These are phyloP conservation scores for Prunella himalayana DNA, from an alignment of 2,113 vertebrate species.

Conservation along the genomic window DNA sequence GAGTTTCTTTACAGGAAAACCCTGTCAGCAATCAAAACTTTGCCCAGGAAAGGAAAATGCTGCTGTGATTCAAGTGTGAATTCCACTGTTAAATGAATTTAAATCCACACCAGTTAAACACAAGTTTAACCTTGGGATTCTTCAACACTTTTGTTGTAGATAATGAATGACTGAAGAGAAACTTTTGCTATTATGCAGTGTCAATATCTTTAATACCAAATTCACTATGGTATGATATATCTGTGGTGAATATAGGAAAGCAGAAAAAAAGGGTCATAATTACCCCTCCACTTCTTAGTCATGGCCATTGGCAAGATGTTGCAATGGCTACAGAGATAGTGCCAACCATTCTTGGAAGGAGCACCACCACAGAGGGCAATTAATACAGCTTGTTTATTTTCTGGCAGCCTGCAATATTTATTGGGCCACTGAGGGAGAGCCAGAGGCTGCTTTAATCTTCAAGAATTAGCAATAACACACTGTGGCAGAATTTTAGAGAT, in stretches of 20 bases:
- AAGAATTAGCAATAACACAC: slow-evolving; percentile 26
- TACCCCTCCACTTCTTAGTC: neutral
- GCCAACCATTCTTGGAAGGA: slow-evolving; percentile 33
- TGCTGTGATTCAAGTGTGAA: neutral
- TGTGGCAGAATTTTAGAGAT: neutral
- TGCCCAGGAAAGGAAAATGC: neutral
- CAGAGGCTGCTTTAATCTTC: slow-evolving; percentile 9
- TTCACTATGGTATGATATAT: neutral
- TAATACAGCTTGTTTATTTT: slow-evolving; percentile 21
- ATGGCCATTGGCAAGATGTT: neutral
- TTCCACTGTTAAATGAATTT: neutral
- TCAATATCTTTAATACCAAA: neutral
- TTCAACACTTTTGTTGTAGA: neutral
- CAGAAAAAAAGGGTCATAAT: neutral
- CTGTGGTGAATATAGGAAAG: neutral
- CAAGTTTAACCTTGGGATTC: neutral
- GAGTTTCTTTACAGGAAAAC: slow-evolving; percentile 17
- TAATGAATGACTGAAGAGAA: neutral
- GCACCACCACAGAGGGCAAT: slow-evolving; percentile 16
- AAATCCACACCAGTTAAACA: neutral
- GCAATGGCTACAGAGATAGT: neutral
- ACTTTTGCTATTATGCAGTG: neutral
- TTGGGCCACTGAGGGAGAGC: neutral
- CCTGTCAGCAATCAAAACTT: neutral
- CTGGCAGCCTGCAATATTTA: neutral